Evolutionary conservation across 2,888 invertebrate genomes (phyloP).

Genomic region (Microplitis deprimator): DNA sequence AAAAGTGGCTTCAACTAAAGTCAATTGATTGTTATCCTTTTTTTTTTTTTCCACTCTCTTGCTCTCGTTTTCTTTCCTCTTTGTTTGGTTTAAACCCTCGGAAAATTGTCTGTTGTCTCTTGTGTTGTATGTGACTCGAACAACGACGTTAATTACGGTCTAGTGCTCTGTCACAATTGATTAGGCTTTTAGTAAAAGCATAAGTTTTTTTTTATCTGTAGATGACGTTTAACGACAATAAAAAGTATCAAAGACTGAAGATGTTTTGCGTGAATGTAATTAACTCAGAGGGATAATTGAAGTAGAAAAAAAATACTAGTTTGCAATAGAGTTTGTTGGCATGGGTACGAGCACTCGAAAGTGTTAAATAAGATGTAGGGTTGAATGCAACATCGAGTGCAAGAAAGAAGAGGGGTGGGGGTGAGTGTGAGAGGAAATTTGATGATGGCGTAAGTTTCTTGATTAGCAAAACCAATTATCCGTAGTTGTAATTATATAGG

Average conservation of each 20-base stretch:
- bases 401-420: background rate
- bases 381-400: background rate
- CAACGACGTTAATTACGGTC: slow-evolving; percentile 48
- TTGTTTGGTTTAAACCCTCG: slow-evolving; percentile 5
- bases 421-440: background rate
- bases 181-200: slow-evolving; percentile 41
- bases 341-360: no score
- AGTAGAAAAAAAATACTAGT: no score
- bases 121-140: slow-evolving; percentile 35
- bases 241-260: slow-evolving; percentile 18
- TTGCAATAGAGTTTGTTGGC: no score
- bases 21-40: slow-evolving; percentile 46
- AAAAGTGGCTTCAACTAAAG: slow-evolving; percentile 34
- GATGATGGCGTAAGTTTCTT: slow-evolving; percentile 7
- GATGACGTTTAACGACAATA: background rate
- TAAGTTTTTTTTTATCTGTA: background rate
- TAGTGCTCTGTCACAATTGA: slow-evolving; percentile 48
- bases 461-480: slow-evolving; percentile 12
- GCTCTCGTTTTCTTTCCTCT: background rate
- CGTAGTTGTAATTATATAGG: background rate
- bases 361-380: background rate
- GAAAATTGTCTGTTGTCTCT: slow-evolving; percentile 13
- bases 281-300: no score
- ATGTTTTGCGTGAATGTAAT: background rate
- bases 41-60: background rate